Evolutionary conservation across 1,140 invertebrate genomes (phyloP).

Genomic region (Amphibalanus amphitrite): DNA sequence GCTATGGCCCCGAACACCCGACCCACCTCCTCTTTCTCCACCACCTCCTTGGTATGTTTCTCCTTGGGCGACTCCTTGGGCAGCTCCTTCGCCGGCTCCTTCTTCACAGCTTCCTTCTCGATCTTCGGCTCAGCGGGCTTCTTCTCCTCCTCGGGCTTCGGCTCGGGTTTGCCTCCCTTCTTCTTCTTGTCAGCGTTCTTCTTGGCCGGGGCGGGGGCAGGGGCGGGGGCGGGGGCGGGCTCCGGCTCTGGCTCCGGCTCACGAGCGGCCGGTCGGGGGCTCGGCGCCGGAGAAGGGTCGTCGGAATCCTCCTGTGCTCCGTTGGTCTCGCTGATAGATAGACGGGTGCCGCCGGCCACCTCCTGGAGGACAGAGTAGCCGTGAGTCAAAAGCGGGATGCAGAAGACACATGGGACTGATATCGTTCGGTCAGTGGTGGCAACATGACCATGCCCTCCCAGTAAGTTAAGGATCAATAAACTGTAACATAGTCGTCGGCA

Average conservation of each 20-base stretch:
- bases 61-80: background rate
- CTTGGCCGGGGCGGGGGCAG: too few relatives aligned
- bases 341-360: background rate
- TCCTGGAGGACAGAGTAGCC: too few relatives aligned
- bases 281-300: background rate
- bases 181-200: background rate
- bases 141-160: background rate
- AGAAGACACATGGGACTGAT: too few relatives aligned
- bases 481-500: too few relatives aligned
- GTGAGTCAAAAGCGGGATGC: too few relatives aligned
- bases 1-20: too few relatives aligned
- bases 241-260: too few relatives aligned
- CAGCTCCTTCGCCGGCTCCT: background rate
- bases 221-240: too few relatives aligned
- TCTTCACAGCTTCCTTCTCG: background rate
- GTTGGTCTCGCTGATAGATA: background rate
- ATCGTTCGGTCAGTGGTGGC: too few relatives aligned
- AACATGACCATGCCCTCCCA: too few relatives aligned
- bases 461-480: too few relatives aligned
- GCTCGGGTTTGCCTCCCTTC: background rate
- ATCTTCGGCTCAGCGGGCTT: background rate
- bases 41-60: background rate
- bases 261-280: too few relatives aligned
- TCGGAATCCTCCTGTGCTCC: background rate
- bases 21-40: background rate